These are phyloP conservation scores for Pavo muticus DNA, from an alignment of 2,113 vertebrate species.

Conservation along the genomic window DNA sequence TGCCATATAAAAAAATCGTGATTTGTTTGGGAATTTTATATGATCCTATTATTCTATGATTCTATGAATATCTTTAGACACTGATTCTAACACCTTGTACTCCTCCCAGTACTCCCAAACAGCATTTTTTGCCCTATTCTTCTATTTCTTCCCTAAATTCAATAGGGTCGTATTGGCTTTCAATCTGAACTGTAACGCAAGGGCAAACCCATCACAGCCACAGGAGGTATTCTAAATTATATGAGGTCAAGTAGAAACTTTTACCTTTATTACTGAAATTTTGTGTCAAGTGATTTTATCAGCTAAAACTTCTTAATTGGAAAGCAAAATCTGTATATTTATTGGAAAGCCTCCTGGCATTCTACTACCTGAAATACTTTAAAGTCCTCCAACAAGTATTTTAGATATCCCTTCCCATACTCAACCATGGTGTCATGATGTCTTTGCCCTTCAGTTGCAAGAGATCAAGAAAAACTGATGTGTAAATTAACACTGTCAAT, in stretches of 20 bases:
- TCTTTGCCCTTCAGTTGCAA: background rate
- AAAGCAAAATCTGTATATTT: background rate
- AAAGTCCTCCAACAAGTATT: background rate
- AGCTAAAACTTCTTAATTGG: background rate
- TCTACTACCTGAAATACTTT: background rate
- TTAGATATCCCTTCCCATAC: background rate
- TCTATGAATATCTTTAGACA: background rate
- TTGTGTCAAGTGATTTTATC: background rate
- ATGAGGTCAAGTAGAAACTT: background rate
- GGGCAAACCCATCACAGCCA: background rate
- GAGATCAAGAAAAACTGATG: background rate
- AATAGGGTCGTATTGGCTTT: background rate
- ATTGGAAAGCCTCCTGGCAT: background rate
- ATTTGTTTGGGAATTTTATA: background rate
- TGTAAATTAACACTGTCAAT: slow-evolving; percentile 6
- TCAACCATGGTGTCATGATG: background rate
- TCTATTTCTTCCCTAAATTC: background rate
- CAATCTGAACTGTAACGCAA: background rate
- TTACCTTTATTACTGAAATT: background rate
- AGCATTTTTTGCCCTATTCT: background rate
- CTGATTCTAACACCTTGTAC: background rate
- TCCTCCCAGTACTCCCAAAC: background rate
- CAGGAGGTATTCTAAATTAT: background rate
- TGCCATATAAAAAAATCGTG: background rate
- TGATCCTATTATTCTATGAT: too few species aligned